These are phyloP conservation scores for Criorhina ranunculi DNA, from an alignment of 2,888 invertebrate species.

Conservation along the genomic window DNA sequence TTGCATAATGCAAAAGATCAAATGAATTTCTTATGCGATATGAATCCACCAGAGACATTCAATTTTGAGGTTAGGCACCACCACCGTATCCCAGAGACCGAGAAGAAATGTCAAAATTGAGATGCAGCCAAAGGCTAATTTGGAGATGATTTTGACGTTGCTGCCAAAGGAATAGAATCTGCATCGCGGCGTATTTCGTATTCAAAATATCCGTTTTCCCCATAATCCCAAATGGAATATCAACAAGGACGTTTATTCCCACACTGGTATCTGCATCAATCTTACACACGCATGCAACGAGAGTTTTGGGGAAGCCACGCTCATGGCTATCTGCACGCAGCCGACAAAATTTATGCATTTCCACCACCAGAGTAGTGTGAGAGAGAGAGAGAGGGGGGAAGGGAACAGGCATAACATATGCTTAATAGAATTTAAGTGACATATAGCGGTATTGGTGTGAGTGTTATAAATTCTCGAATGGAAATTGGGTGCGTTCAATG, in stretches of 20 bases:
- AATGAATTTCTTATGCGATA: constrained; percentile 75
- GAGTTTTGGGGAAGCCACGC: constrained; percentile 17
- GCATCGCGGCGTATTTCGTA: constrained; percentile 21
- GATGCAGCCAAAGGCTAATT: constrained; percentile 74
- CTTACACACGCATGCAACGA: constrained; percentile 58
- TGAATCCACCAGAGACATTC: constrained; percentile 72
- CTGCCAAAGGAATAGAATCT: constrained; percentile 37
- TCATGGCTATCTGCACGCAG: constrained; percentile 60
- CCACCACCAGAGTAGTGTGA: background rate
- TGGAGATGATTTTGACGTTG: constrained; percentile 57
- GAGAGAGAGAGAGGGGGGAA: background rate
- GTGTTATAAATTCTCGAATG: constrained; percentile 62
- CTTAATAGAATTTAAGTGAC: constrained; percentile 71
- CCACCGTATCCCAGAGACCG: constrained; percentile 29
- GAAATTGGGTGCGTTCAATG: constrained; percentile 72
- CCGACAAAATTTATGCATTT: constrained; percentile 43
- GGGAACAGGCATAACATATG: constrained; percentile 64
- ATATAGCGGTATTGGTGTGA: constrained; percentile 61
- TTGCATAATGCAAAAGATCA: constrained; percentile 77
- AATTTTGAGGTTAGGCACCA: constrained; percentile 55
- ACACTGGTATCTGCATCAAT: constrained; percentile 20
- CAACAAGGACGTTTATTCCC: constrained; percentile 44
- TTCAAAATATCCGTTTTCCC: constrained; percentile 31
- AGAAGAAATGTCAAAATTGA: constrained; percentile 67
- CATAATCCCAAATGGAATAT: constrained; percentile 73